Evolutionary conservation across 2,888 invertebrate species (phyloP).

Genomic region (Caenorhabditis sp.): DNA sequence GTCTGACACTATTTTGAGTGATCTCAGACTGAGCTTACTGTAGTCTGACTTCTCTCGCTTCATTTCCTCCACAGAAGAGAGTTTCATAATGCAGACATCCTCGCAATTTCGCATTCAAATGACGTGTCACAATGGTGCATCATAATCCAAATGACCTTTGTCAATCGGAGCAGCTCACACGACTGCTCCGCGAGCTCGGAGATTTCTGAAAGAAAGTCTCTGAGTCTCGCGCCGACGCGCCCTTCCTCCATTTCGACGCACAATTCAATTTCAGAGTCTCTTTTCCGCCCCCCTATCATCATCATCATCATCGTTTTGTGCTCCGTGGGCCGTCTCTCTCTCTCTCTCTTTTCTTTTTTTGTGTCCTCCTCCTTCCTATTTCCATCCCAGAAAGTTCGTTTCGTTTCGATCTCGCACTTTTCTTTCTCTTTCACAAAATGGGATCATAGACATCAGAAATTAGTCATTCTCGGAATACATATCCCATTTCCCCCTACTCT

Average conservation of each 20-base stretch:
- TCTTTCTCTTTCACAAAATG: slow-evolving; percentile 7
- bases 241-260: slow-evolving; percentile 30
- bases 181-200: slow-evolving; percentile 11
- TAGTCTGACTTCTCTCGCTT: no score
- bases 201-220: slow-evolving; percentile 53
- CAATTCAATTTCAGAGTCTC: slow-evolving; percentile 55
- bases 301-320: slow-evolving; percentile 40
- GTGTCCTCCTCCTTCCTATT: slow-evolving; percentile 27
- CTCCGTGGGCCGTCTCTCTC: slow-evolving; percentile 25
- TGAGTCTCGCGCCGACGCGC: not conserved
- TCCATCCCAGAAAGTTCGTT: slow-evolving; percentile 40
- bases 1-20: not conserved
- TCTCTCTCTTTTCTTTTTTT: slow-evolving; percentile 28
- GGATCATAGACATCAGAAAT: slow-evolving; percentile 45
- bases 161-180: slow-evolving; percentile 1
- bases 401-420: slow-evolving; percentile 18
- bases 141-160: slow-evolving; percentile 26
- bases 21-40: not conserved
- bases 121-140: not conserved
- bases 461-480: slow-evolving; percentile 31
- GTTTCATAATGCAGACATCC: no score
- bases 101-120: no score
- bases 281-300: slow-evolving; percentile 46
- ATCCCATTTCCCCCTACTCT: not conserved
- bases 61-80: no score